Conservation (phyloP, 2,113 vertebrate species). For the Cebidichthys violaceus region DNA sequence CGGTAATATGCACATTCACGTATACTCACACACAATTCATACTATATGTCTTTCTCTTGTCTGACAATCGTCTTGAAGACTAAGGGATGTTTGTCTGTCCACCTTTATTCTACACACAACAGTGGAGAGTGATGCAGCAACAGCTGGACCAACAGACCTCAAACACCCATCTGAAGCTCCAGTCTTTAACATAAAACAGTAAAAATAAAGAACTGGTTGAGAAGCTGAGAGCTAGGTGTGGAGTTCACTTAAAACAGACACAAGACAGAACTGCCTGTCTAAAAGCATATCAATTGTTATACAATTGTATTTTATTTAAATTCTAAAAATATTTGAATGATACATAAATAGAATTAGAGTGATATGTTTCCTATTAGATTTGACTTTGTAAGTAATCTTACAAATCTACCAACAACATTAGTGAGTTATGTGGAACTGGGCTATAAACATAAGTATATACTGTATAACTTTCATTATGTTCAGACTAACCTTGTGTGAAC, state of each 20-base stretch:
- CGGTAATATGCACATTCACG: constrained; percentile 35
- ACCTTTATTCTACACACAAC: constrained; percentile 1
- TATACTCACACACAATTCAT: background rate
- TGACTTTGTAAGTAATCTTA: background rate
- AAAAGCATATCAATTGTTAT: background rate
- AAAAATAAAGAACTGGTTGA: constrained; percentile 17
- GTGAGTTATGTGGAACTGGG: background rate
- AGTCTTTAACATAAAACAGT: background rate
- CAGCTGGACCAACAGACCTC: background rate
- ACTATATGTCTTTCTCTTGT: background rate
- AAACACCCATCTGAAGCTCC: background rate
- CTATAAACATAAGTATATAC: background rate
- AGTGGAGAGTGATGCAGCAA: constrained; percentile 28
- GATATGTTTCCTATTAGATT: background rate
- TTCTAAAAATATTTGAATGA: background rate
- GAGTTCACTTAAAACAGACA: background rate
- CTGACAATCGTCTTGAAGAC: background rate
- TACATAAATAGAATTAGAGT: background rate
- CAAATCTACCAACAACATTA: background rate
- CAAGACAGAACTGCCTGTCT: background rate
- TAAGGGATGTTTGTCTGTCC: background rate
- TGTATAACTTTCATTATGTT: background rate
- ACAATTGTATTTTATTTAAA: background rate
- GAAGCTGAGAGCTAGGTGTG: background rate
- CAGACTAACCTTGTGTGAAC: background rate